Base-by-base conservation (phyloP, 2,888 invertebrate genomes). In the Rapana venosa region DNA sequence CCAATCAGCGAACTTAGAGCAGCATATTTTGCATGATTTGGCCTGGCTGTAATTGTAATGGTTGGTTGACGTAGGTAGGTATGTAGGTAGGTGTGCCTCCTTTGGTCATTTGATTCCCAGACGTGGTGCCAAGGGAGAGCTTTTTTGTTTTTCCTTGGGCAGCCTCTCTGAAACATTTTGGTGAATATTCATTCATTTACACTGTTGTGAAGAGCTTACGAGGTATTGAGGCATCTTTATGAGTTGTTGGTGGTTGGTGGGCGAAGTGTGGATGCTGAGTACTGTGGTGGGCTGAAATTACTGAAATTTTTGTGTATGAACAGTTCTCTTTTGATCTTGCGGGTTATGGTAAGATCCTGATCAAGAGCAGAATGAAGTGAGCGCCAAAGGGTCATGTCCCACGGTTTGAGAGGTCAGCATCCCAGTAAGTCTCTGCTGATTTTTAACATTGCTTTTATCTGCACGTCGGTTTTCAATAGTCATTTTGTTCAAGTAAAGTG, bases 331-430 rank as follows among this genome's bases (percentile, higher is more conserved):
- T 47, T 47, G 47, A 47, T 47, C 47, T 47, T 47, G 47, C 26
- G 85, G 56, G 47, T n/a, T 22, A 36, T 36, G 56, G 85, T 47
- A 56, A 85, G 85, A 85, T 36, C n/a, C 47, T 47, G 47, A 2
- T 47, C 47, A 47, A 47, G 47, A 47, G 86, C 66, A 74, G 47
- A 36, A 87, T 70, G 74, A 32, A 70, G 36, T 74, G 87, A 87
- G 74, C 30, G 70, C 11, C 13, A 13, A 35, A 36, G 79, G 77
- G 56, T 35, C 47, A 58, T 79, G 47, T 56, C 77, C 35, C 35
- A 56, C 58, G n/a, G 6, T 17, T 32, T 32, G 32, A 30, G 5
- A 26, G 32, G 13, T 13, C 77, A 79, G 30, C 32, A 32, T 13
- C 15, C 13, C 32, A 79, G 77, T 79, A 32, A 61, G 87, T 35